Evolutionary conservation across 2,888 invertebrate genomes (phyloP), one percentile per base, ranked within the genome.

Genomic region (Thecocarcelia acutangulata): DNA sequence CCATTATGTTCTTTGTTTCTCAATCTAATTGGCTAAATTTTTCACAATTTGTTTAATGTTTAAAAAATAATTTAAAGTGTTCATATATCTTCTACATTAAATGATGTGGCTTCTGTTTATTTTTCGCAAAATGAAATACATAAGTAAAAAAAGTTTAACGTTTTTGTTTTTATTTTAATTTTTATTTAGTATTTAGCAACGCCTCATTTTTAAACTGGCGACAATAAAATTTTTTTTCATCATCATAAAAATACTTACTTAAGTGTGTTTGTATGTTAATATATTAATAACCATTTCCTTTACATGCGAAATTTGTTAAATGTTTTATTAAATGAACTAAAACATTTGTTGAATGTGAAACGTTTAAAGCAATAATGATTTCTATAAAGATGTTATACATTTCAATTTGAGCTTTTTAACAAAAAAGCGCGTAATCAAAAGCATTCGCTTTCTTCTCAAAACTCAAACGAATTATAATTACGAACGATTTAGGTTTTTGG

Each of bases 171-270:
- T 63, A 46, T 69, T n/a, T n/a, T n/a, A n/a, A n/a, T n/a, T n/a
- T n/a, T n/a, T n/a, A n/a, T n/a, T 28, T 28, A 28, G 28, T 40
- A 64, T 80, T 78, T 78, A 78, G 78, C 21, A 61, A 82, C 82
- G 82, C 78, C 82, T 82, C 74, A 82, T 74, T 82, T 78, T 66
- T 48, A 42, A 44, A 48, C 40, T 70, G 82, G 74, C 82, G 82
- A 82, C 82, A 78, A 33, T 58, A 46, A 56, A 63, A 59, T 37
- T 70, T 61, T 74, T 46, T 58, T 52, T 59, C n/a, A n/a, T 13
- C 15, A 15, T 63, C 48, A 59, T 63, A 48, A 28, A 11, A 48
- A 33, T 37, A 8, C 33, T 33, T 5, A 33, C 6, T 33, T 33
- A 33, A 33, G 33, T 24, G 24, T 24, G 24, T 33, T 33, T 33